These are phyloP conservation scores for Carpatolechia fugitivella DNA, from an alignment of 2,888 invertebrate species.

Conservation along the genomic window DNA sequence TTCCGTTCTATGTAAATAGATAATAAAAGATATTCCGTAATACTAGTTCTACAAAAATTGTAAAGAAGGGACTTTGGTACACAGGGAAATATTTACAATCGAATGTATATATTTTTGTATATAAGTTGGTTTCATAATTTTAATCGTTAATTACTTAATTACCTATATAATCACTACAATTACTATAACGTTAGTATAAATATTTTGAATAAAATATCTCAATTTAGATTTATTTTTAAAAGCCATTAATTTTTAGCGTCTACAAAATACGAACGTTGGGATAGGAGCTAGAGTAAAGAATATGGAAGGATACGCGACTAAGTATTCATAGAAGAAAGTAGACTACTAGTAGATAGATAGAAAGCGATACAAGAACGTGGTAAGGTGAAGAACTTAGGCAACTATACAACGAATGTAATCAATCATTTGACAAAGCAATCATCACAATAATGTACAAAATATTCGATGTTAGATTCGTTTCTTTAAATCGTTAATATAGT, in stretches of 20 bases:
- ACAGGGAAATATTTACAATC: slow-evolving; percentile 71
- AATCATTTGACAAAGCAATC: slow-evolving; percentile 22
- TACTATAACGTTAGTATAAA: slow-evolving; percentile 72
- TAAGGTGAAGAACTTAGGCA: slow-evolving; percentile 20
- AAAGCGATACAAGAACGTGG: not conserved
- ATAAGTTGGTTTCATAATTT: slow-evolving; percentile 65
- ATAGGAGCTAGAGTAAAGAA: slow-evolving; percentile 46
- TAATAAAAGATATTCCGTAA: slow-evolving; percentile 29
- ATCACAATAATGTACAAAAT: slow-evolving; percentile 38
- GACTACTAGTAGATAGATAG: slow-evolving; percentile 8
- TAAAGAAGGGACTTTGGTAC: slow-evolving; percentile 78
- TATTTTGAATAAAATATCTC: slow-evolving; percentile 74
- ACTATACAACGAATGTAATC: slow-evolving; percentile 20
- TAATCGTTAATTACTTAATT: slow-evolving; percentile 44
- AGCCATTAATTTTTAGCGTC: slow-evolving; percentile 55
- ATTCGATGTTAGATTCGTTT: slow-evolving; percentile 70
- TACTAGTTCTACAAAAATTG: slow-evolving; percentile 71
- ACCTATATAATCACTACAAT: slow-evolving; percentile 55
- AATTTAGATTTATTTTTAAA: slow-evolving; percentile 49
- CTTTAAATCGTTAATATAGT: slow-evolving; percentile 49
- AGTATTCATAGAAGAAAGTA: slow-evolving; percentile 31
- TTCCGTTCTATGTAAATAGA: slow-evolving; percentile 26
- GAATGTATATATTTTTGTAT: slow-evolving; percentile 69
- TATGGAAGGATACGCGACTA: slow-evolving; percentile 53
- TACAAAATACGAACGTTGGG: slow-evolving; percentile 49